Evolutionary conservation across 1,140 invertebrate species (phyloP).

Genomic region (Holotrichia oblita): DNA sequence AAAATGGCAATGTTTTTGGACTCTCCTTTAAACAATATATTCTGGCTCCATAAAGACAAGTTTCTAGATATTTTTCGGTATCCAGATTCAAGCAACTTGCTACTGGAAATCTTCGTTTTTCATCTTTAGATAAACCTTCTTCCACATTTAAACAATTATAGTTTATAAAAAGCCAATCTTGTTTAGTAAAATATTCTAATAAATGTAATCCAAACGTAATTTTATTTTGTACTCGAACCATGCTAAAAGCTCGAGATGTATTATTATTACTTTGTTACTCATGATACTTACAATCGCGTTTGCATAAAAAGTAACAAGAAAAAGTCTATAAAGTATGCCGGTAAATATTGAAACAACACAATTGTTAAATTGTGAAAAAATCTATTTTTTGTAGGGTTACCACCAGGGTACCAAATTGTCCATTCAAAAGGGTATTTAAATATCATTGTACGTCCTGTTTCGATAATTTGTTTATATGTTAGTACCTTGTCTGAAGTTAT

Average conservation of each 20-base stretch:
- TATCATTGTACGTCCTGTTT: not conserved
- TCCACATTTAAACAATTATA: not conserved
- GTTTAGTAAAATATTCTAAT: slow-evolving; percentile 16
- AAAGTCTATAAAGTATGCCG: slow-evolving; percentile 33
- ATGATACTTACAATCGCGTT: slow-evolving; percentile 33
- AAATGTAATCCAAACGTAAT: slow-evolving; percentile 8
- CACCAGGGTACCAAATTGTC: slow-evolving; percentile 20
- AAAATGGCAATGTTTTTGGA: slow-evolving; percentile 29
- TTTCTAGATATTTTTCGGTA: not conserved
- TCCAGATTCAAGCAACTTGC: not conserved
- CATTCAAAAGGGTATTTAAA: slow-evolving; percentile 29
- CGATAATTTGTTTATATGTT: too few species aligned
- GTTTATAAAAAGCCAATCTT: slow-evolving; percentile 10
- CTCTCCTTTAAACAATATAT: slow-evolving; percentile 24
- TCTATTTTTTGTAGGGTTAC: not conserved
- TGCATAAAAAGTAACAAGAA: slow-evolving; percentile 6
- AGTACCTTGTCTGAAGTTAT: too few species aligned
- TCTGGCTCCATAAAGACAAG: not conserved
- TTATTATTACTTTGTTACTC: not conserved
- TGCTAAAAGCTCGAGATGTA: not conserved
- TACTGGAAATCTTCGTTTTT: not conserved
- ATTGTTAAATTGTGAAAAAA: not conserved
- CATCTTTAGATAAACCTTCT: not conserved
- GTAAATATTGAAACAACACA: not conserved
- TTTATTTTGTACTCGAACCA: slow-evolving; percentile 26